phyloP scores from a whole-genome alignment of 1,140 invertebrate genomes.

The Bombus haemorrhoidalis region DNA sequence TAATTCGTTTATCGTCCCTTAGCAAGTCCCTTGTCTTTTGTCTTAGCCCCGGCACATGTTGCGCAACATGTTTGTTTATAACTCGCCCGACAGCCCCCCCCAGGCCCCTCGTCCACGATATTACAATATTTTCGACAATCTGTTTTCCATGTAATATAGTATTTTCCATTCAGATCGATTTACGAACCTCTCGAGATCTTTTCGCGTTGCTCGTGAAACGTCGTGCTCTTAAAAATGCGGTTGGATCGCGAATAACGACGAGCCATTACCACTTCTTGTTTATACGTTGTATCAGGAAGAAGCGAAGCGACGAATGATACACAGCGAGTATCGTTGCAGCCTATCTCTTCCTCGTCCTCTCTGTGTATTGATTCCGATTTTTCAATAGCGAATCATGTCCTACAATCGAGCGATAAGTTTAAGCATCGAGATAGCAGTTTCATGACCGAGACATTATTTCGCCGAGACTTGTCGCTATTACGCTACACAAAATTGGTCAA shows the following conservation, averaged over 20 bases:
- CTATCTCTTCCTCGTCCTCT: background rate
- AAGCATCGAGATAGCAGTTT: conserved; percentile 6
- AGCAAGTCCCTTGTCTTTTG: too few species aligned
- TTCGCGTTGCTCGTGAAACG: background rate
- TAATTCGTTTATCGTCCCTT: too few species aligned
- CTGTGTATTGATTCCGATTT: background rate
- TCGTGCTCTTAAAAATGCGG: background rate
- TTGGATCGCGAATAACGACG: background rate
- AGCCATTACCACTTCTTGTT: background rate
- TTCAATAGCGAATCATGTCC: background rate
- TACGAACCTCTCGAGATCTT: background rate
- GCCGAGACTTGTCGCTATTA: too few species aligned
- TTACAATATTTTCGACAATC: too few species aligned
- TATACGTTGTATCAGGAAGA: background rate
- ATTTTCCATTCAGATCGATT: too few species aligned
- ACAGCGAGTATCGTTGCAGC: background rate
- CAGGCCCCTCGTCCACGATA: too few species aligned
- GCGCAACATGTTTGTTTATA: too few species aligned
- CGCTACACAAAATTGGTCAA: conserved; percentile 26
- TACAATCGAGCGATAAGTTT: background rate
- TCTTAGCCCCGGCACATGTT: too few species aligned
- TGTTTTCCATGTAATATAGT: too few species aligned
- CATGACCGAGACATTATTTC: conserved; percentile 8
- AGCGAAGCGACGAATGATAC: background rate
- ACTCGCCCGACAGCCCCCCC: too few species aligned